Percentiles rank a stretch among this genome's conserved stretches.
These are phyloP conservation scores for Mesembrinibis cayennensis DNA, from an alignment of 2,113 vertebrate genomes.

Conservation along the genomic window DNA sequence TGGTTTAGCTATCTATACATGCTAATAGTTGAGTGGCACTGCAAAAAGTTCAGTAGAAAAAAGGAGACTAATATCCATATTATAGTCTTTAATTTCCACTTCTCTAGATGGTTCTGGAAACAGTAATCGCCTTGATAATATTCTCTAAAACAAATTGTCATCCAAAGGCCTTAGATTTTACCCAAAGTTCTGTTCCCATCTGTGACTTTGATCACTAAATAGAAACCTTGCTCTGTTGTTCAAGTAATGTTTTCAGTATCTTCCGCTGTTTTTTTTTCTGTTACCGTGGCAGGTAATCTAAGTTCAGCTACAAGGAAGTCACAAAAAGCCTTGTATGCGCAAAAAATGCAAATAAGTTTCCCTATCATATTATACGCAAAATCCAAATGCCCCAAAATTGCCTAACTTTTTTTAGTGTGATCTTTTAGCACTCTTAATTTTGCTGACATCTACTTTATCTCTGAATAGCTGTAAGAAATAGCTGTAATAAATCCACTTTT, in stretches of 20 bases:
- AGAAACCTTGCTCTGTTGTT: not conserved
- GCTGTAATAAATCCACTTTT: conserved; percentile 21
- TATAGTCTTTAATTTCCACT: not conserved
- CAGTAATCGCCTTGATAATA: not conserved
- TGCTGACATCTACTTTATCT: conserved; percentile 30
- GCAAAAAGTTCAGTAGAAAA: not conserved
- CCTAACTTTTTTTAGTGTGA: not conserved
- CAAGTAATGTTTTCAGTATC: not conserved
- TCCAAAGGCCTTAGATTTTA: not conserved
- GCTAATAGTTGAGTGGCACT: not conserved
- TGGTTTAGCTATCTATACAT: not conserved
- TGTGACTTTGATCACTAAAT: not conserved
- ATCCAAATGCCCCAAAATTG: not conserved
- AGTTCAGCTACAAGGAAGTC: not conserved
- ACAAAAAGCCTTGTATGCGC: not conserved
- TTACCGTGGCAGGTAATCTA: not conserved
- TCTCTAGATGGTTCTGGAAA: not conserved
- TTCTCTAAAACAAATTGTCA: not conserved
- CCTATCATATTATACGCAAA: not conserved
- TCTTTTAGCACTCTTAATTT: not conserved
- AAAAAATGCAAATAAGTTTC: not conserved
- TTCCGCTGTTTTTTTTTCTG: not conserved
- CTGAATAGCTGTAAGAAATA: not conserved
- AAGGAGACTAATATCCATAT: not conserved
- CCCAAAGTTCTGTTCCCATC: not conserved